Evolutionary conservation across 1,140 invertebrate species (phyloP).

Genomic region (Penaeus chinensis): DNA sequence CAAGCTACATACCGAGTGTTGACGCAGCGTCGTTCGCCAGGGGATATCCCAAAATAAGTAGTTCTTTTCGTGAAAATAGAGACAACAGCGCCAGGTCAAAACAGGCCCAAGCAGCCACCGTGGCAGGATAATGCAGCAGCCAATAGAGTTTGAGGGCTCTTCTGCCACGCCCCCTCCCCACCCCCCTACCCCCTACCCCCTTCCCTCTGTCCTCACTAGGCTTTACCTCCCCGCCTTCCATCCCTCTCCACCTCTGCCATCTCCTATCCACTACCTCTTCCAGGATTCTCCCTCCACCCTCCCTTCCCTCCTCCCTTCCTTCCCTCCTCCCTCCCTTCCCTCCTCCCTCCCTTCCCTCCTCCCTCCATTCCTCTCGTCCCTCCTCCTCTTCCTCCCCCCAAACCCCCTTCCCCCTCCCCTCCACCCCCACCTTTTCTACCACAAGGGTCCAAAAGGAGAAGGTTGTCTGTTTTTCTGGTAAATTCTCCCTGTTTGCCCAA

Average conservation of each 20-base stretch:
- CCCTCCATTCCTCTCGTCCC: slow-evolving; percentile 2
- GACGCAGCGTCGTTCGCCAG: too few species aligned
- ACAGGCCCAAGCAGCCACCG: too few species aligned
- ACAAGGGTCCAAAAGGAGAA: slow-evolving; percentile 1
- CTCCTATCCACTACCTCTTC: background rate
- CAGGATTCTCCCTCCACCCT: background rate
- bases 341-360: background rate
- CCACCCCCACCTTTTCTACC: background rate
- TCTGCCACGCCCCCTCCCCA: background rate
- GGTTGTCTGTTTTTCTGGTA: slow-evolving; percentile 33
- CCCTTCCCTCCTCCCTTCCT: background rate
- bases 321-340: background rate
- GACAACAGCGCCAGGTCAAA: too few species aligned
- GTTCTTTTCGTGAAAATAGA: too few species aligned
- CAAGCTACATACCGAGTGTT: background rate
- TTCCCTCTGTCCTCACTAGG: too few species aligned
- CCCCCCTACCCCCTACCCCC: too few species aligned
- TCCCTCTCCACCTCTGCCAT: background rate
- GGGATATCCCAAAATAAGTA: too few species aligned
- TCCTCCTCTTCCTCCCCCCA: background rate
- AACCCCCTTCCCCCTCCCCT: background rate
- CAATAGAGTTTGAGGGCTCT: too few species aligned
- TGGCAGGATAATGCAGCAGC: too few species aligned
- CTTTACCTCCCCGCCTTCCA: background rate
- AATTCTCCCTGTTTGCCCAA: slow-evolving; percentile 40